Percentiles rank a stretch among this genome's conserved stretches.
Conservation (phyloP, 2,797 vertebrate species). For the Spinus pinus region DNA sequence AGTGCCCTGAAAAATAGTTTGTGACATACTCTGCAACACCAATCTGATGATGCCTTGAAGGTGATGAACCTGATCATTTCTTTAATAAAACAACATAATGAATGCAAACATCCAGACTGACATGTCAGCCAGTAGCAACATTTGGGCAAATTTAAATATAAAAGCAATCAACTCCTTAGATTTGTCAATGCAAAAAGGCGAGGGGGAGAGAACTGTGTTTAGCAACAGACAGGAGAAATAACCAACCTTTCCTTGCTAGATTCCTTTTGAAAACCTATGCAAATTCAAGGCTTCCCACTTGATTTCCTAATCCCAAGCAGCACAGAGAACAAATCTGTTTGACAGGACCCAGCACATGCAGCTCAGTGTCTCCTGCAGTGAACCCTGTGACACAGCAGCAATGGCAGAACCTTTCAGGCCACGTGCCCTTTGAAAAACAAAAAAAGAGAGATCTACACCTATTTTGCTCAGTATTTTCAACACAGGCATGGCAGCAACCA, state of each 20-base stretch:
- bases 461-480: conserved; percentile 34
- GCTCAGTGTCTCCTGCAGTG: conserved; percentile 45
- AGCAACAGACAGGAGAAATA: conserved; percentile 55
- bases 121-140: conserved; percentile 49
- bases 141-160: conserved; percentile 60
- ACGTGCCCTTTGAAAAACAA: not conserved
- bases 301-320: conserved; percentile 45
- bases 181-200: conserved; percentile 70
- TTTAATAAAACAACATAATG: conserved; percentile 31
- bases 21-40: conserved; percentile 9
- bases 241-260: not conserved
- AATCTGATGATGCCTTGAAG: conserved; percentile 43
- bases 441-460: not conserved
- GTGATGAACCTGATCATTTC: conserved; percentile 49
- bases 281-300: conserved; percentile 36
- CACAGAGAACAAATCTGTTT: conserved; percentile 43
- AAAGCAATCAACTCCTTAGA: conserved; percentile 57
- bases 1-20: conserved; percentile 62
- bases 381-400: conserved; percentile 38
- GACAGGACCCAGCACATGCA: conserved; percentile 20
- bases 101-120: conserved; percentile 66
- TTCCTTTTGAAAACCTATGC: conserved; percentile 36
- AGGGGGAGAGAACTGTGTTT: conserved; percentile 19
- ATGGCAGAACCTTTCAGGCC: conserved; percentile 39
- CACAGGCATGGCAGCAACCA: not conserved